Evolutionary conservation across 2,113 vertebrate genomes (phyloP).

Genomic region (Hyaena hyaena): DNA sequence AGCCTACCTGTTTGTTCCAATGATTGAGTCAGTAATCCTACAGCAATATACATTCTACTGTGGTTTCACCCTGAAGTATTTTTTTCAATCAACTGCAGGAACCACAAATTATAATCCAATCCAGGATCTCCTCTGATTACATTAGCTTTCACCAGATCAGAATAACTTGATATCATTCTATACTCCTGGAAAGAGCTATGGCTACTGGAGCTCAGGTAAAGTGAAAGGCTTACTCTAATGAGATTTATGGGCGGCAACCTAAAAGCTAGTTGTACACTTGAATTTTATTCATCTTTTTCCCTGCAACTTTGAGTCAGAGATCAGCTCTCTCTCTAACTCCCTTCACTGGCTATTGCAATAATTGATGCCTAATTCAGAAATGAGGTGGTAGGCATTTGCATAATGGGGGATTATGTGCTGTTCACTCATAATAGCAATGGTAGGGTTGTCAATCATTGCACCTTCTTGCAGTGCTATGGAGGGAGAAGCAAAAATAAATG

Average conservation of each 20-base stretch:
- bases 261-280: conserved; percentile 25
- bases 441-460: conserved; percentile 31
- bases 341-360: conserved; percentile 32
- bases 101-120: conserved; percentile 43
- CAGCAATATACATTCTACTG: neutral
- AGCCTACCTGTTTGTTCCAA: neutral
- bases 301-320: conserved; percentile 39
- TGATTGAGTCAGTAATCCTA: neutral
- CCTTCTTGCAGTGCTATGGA: neutral
- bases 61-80: neutral
- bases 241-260: conserved; percentile 31
- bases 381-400: conserved; percentile 38
- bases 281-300: conserved; percentile 47
- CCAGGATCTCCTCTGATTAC: conserved; percentile 5
- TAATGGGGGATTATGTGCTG: conserved; percentile 26
- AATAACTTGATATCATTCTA: conserved; percentile 20
- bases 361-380: conserved; percentile 64
- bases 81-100: conserved; percentile 24
- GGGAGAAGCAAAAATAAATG: neutral
- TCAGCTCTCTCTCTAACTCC: neutral
- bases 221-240: conserved; percentile 25
- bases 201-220: conserved; percentile 11
- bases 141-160: conserved; percentile 52
- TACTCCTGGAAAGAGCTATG: neutral
- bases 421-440: conserved; percentile 15